A percentile compares a stretch with the other conserved stretches of the same genome.
Evolutionary conservation across 92 coral and sea anemone genomes (phyloP).

Genomic region (Nematostella vectensis): DNA sequence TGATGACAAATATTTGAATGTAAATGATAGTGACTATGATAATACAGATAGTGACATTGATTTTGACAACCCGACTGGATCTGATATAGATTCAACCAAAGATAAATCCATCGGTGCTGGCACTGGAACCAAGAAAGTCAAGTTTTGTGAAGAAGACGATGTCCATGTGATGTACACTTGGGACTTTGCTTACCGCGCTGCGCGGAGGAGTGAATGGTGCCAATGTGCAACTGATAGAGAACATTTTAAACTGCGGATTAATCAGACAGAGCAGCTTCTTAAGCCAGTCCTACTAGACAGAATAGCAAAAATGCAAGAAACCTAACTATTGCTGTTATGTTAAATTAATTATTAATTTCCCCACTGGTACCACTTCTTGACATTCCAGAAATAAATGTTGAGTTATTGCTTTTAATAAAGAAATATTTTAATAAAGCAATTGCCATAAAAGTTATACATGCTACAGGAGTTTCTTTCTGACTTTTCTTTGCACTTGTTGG

Average conservation of each 20-base stretch:
- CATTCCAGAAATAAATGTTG: too few relatives aligned
- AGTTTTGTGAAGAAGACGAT: conserved; percentile 49
- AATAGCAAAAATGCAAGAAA: neutral
- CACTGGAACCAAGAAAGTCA: conserved; percentile 42
- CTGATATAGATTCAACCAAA: neutral
- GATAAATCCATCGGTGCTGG: neutral
- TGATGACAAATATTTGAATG: too few relatives aligned
- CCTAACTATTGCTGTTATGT: too few relatives aligned
- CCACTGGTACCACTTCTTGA: too few relatives aligned
- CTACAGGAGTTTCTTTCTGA: too few relatives aligned
- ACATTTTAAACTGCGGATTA: conserved; percentile 69
- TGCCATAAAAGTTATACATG: too few relatives aligned
- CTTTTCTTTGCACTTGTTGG: too few relatives aligned
- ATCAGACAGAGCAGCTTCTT: conserved; percentile 48
- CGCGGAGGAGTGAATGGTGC: conserved; percentile 88
- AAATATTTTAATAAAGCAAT: too few relatives aligned
- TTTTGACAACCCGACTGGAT: neutral
- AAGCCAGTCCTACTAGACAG: conserved; percentile 55
- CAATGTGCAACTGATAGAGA: conserved; percentile 64
- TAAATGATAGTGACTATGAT: too few relatives aligned
- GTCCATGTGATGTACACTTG: conserved; percentile 62
- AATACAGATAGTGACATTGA: too few relatives aligned
- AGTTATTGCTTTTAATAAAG: too few relatives aligned
- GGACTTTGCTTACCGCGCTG: conserved; percentile 80
- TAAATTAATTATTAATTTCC: too few relatives aligned